Evolutionary conservation across 2,888 invertebrate genomes (phyloP).

Genomic region (Cyclophora albipunctata): DNA sequence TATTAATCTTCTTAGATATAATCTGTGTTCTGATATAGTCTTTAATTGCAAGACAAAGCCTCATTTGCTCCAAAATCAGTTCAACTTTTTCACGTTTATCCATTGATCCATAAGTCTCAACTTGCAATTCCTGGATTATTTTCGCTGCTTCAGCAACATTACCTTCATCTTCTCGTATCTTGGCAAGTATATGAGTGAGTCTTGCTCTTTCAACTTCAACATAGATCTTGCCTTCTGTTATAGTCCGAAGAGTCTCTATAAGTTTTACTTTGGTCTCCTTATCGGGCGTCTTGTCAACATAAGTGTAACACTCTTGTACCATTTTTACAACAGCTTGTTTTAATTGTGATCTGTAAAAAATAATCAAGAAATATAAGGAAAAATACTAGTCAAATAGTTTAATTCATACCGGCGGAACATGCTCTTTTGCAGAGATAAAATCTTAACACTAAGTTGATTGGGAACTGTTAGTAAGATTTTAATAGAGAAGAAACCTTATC

Average conservation of each 20-base stretch:
- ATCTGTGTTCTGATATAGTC: conserved; percentile 98
- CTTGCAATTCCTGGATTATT: conserved; percentile 95
- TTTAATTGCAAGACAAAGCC: conserved; percentile 94
- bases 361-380: not conserved
- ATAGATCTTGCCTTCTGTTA: conserved; percentile 99
- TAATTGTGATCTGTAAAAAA: conserved; percentile 82
- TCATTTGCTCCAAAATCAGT: conserved; percentile 98
- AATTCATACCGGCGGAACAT: no score
- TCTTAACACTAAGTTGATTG: no score
- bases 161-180: conserved; percentile 88
- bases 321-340: conserved; percentile 98
- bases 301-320: conserved; percentile 96
- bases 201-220: conserved; percentile 99
- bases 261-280: conserved; percentile 93
- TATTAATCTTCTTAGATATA: conserved; percentile 98
- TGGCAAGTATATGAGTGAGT: conserved; percentile 91
- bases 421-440: no score
- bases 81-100: conserved; percentile 97
- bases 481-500: no score
- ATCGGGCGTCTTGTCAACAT: conserved; percentile 93
- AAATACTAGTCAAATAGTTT: not conserved
- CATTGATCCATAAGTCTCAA: conserved; percentile 99
- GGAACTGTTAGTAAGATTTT: no score
- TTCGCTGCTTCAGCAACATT: conserved; percentile 92
- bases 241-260: conserved; percentile 94